Evolutionary conservation across 1,140 invertebrate species (phyloP).

Genomic region (Tachypleus tridentatus): DNA sequence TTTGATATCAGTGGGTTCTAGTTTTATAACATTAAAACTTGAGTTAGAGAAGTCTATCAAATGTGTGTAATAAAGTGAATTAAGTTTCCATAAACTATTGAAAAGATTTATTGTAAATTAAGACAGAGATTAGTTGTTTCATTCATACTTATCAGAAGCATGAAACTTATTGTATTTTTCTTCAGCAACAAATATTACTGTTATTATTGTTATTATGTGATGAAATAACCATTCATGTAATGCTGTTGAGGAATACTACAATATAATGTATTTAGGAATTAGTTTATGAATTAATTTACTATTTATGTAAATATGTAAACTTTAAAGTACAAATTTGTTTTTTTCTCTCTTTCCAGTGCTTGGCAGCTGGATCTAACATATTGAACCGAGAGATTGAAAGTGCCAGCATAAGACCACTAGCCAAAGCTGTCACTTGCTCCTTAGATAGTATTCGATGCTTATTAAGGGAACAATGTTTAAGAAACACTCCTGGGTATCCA

Average conservation of each 20-base stretch:
- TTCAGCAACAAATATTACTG: no score
- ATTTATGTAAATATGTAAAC: conserved; percentile 9
- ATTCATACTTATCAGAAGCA: no score
- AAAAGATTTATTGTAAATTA: no score
- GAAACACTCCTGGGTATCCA: conserved; percentile 40
- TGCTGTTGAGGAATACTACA: conserved; percentile 5
- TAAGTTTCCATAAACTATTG: no score
- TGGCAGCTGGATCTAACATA: conserved; percentile 73
- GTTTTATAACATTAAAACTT: no score
- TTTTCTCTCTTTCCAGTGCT: conserved; percentile 46
- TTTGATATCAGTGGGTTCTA: no score
- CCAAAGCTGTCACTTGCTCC: conserved; percentile 86
- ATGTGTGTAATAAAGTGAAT: no score
- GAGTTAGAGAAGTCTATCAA: no score
- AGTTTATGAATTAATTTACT: background rate
- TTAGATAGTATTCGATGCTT: conserved; percentile 82
- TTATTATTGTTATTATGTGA: no score
- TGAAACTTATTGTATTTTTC: no score
- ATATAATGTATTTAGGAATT: conserved; percentile 9
- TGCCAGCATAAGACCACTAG: conserved; percentile 89
- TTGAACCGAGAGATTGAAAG: conserved; percentile 92
- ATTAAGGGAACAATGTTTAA: conserved; percentile 63
- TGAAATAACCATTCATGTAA: conserved; percentile 2
- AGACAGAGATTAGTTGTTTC: no score
- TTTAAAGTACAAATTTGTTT: conserved; percentile 9